These are phyloP conservation scores for Potorous gilbertii DNA, from an alignment of 2,797 vertebrate species.

Conservation along the genomic window DNA sequence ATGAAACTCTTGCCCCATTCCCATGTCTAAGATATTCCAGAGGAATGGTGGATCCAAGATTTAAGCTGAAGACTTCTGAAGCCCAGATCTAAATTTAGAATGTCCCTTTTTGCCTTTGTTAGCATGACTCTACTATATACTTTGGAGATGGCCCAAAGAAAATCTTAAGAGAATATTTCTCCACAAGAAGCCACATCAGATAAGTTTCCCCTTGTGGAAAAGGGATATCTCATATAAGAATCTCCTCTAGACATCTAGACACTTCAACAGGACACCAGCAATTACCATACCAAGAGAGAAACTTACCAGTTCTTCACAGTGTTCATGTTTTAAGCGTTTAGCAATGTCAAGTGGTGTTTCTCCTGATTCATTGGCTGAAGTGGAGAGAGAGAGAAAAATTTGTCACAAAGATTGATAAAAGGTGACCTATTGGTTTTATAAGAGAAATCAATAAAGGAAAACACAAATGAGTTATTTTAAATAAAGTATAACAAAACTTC, in stretches of 20 bases:
- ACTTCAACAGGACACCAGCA: background rate
- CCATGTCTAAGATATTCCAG: background rate
- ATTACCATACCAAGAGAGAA: rapidly evolving
- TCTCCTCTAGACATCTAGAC: background rate
- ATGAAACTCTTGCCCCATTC: background rate
- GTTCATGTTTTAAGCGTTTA: constrained; percentile 93
- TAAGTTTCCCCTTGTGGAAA: background rate
- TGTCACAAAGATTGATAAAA: background rate
- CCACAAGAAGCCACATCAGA: background rate
- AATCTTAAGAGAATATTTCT: background rate
- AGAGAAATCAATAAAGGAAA: background rate
- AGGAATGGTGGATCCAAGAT: background rate
- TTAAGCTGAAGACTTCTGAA: background rate
- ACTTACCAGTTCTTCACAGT: constrained; percentile 98
- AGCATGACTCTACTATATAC: background rate
- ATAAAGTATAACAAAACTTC: background rate
- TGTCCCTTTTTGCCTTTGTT: background rate
- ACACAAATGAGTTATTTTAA: background rate
- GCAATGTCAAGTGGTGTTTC: constrained; percentile 98
- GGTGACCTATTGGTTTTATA: rapidly evolving
- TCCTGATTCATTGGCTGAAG: constrained; percentile 95
- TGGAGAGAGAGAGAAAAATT: constrained; percentile 42
- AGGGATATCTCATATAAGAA: background rate
- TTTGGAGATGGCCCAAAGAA: background rate
- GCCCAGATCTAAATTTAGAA: background rate